Percentiles rank a stretch among this genome's conserved stretches.
phyloP scores from a whole-genome alignment of 2,113 vertebrate species.

The Numenius arquata region DNA sequence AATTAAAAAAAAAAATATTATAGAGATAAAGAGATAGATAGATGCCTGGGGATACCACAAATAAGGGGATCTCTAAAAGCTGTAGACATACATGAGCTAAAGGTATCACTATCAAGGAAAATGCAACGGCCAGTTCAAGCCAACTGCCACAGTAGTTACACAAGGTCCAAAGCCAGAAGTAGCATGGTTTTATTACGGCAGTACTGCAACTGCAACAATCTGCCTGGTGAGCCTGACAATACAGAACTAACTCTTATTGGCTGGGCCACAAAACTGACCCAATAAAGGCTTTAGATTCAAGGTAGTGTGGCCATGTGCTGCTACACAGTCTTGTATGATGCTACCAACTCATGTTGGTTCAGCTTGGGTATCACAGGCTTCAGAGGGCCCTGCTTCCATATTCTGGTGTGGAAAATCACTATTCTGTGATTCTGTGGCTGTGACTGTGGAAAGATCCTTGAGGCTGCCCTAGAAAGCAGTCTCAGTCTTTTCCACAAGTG shows the following conservation, averaged over 20 bases:
- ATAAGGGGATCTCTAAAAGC: neutral
- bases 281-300: neutral
- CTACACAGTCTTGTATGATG: neutral
- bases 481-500: neutral
- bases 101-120: neutral
- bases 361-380: neutral
- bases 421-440: neutral
- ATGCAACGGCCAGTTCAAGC: neutral
- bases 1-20: neutral
- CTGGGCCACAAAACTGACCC: neutral
- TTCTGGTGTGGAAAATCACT: neutral
- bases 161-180: neutral
- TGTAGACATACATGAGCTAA: neutral
- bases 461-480: neutral
- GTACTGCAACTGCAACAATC: neutral
- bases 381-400: neutral
- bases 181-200: neutral
- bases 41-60: neutral
- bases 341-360: accelerated
- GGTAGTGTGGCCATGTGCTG: accelerated
- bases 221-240: neutral
- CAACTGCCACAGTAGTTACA: neutral
- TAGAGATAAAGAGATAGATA: neutral
- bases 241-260: neutral
- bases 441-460: neutral